Evolutionary conservation across 2,797 vertebrate genomes (phyloP).

Genomic region (Emys orbicularis): DNA sequence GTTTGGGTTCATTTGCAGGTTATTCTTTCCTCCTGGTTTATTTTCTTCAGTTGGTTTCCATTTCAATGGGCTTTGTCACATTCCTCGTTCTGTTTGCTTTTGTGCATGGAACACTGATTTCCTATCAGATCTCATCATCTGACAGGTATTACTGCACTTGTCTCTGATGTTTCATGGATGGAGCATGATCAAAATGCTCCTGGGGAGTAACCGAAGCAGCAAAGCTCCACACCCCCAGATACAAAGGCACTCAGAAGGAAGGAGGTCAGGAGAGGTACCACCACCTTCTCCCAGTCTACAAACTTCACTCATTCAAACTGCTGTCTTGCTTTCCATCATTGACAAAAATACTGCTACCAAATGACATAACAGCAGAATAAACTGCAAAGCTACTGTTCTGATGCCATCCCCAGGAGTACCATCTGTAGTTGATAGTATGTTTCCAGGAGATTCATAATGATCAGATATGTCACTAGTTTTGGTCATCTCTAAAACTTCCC

Average conservation of each 20-base stretch:
- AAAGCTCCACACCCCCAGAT: background rate
- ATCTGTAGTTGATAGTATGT: background rate
- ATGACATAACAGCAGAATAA: background rate
- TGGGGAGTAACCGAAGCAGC: background rate
- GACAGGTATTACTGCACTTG: background rate
- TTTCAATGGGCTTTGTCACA: background rate
- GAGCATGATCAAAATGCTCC: background rate
- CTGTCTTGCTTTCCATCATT: background rate
- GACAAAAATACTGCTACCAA: background rate
- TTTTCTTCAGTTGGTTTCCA: background rate
- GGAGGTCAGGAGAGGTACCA: background rate
- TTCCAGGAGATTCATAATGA: background rate
- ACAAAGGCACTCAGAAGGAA: background rate
- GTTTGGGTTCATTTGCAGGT: background rate
- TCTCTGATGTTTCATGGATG: background rate
- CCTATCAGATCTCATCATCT: background rate
- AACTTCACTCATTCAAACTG: background rate
- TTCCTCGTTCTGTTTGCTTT: background rate
- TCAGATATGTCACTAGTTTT: background rate
- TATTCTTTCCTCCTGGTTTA: background rate
- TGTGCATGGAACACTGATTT: background rate
- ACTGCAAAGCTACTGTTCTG: background rate
- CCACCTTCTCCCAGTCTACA: background rate
- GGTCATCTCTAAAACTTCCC: background rate
- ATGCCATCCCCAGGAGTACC: background rate